A percentile compares a stretch with the other conserved stretches of the same genome.
These are phyloP conservation scores for Indri indri DNA, from an alignment of 2,113 vertebrate species.

Conservation along the genomic window DNA sequence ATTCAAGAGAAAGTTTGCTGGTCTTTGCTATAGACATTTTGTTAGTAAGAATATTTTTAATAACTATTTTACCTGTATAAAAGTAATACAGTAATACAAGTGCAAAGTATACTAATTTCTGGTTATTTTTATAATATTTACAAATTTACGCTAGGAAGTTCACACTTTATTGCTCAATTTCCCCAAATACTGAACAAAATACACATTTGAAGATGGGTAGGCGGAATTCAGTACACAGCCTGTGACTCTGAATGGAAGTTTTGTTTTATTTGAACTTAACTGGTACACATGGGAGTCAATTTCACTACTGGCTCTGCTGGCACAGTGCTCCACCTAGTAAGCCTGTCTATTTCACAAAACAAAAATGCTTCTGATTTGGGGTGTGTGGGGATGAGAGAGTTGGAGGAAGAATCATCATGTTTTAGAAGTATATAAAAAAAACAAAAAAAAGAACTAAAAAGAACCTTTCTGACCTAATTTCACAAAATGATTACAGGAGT, in stretches of 20 bases:
- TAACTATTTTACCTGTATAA: background rate
- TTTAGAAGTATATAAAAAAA: background rate
- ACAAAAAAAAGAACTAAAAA: background rate
- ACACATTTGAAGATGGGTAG: background rate
- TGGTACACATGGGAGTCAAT: background rate
- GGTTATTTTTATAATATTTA: background rate
- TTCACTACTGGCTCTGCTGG: background rate
- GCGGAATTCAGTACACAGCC: background rate
- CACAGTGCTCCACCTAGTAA: background rate
- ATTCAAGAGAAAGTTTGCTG: background rate
- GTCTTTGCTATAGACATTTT: background rate
- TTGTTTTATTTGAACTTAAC: background rate
- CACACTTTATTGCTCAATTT: background rate
- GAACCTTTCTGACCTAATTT: background rate
- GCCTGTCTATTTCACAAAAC: background rate
- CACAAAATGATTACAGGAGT: background rate
- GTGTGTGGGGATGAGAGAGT: background rate
- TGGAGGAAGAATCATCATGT: background rate
- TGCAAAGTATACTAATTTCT: background rate
- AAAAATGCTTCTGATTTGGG: background rate
- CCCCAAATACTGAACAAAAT: background rate
- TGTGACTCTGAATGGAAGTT: background rate
- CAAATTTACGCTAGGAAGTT: background rate
- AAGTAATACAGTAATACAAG: background rate
- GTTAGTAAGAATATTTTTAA: background rate